Evolutionary conservation across 2,113 vertebrate species (phyloP).

Genomic region (Ageneiosus marmoratus): DNA sequence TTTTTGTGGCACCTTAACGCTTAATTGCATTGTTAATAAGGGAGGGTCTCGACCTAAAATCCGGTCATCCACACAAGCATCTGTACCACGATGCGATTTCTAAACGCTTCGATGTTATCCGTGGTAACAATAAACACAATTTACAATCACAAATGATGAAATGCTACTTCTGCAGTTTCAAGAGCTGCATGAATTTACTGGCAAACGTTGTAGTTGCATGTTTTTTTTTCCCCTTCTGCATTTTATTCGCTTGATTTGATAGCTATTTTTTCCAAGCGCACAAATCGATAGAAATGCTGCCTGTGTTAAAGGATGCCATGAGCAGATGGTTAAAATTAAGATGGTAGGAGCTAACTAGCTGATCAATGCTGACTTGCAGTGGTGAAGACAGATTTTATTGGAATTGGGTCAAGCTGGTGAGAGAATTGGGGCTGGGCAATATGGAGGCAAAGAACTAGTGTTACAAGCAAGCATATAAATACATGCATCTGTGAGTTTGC

Average conservation of each 20-base stretch:
- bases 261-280: not conserved
- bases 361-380: constrained; percentile 29
- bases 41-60: constrained; percentile 40
- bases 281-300: not conserved
- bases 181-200: constrained; percentile 27
- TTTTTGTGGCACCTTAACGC: constrained; percentile 53
- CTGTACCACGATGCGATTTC: not conserved
- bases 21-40: constrained; percentile 45
- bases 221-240: not conserved
- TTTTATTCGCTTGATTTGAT: not conserved
- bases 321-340: constrained; percentile 28
- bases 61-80: not conserved
- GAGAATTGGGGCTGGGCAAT: constrained; percentile 30
- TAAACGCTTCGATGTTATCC: not conserved
- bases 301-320: not conserved
- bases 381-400: constrained; percentile 6
- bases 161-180: constrained; percentile 40
- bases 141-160: constrained; percentile 7
- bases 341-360: constrained; percentile 9
- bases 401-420: constrained; percentile 37
- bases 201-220: not conserved
- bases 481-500: not conserved
- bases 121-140: not conserved
- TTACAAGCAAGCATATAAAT: not conserved
- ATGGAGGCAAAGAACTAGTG: constrained; percentile 5